Evolutionary conservation across 1,140 invertebrate genomes (phyloP).

Genomic region (Drosophila tropicalis): DNA sequence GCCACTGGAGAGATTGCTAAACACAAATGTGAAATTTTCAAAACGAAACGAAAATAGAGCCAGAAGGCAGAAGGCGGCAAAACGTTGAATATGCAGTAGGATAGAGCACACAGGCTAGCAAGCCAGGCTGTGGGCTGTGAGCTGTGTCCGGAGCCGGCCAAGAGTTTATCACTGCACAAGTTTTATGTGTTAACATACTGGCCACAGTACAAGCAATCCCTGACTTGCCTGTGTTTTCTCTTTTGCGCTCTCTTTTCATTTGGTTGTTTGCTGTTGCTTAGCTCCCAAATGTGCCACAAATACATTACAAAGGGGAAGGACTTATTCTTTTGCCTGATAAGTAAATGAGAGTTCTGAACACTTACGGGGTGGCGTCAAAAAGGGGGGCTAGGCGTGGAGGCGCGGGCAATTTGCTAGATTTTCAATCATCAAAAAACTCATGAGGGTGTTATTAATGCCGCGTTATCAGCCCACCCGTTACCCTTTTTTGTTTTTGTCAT

Average conservation of each 20-base stretch:
- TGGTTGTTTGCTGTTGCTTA: slow-evolving; percentile 49
- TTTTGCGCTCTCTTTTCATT: slow-evolving; percentile 11
- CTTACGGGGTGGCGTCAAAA: slow-evolving; percentile 4
- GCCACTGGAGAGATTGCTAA: slow-evolving; percentile 46
- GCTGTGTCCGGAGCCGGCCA: slow-evolving; percentile 43
- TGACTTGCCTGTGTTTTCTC: slow-evolving; percentile 5
- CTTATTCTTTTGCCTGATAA: slow-evolving; percentile 54
- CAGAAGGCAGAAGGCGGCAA: slow-evolving; percentile 7
- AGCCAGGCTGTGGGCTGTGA: slow-evolving; percentile 8
- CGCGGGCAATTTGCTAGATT: slow-evolving; percentile 55
- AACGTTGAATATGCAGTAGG: slow-evolving; percentile 53
- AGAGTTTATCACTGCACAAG: slow-evolving; percentile 59
- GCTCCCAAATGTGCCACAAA: slow-evolving; percentile 73
- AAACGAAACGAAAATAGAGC: slow-evolving; percentile 42
- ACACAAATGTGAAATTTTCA: slow-evolving; percentile 56
- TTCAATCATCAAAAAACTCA: slow-evolving; percentile 65
- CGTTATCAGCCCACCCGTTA: slow-evolving; percentile 55
- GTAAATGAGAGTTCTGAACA: slow-evolving; percentile 51
- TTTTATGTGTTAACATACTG: slow-evolving; percentile 57
- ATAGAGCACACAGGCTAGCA: neutral
- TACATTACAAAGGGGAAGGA: slow-evolving; percentile 30
- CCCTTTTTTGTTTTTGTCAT: neutral
- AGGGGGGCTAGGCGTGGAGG: neutral
- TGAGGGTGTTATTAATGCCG: slow-evolving; percentile 70
- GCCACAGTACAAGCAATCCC: slow-evolving; percentile 33